Evolutionary conservation across 2,888 invertebrate genomes (phyloP).

Genomic region (Hirtodrosophila duncani): DNA sequence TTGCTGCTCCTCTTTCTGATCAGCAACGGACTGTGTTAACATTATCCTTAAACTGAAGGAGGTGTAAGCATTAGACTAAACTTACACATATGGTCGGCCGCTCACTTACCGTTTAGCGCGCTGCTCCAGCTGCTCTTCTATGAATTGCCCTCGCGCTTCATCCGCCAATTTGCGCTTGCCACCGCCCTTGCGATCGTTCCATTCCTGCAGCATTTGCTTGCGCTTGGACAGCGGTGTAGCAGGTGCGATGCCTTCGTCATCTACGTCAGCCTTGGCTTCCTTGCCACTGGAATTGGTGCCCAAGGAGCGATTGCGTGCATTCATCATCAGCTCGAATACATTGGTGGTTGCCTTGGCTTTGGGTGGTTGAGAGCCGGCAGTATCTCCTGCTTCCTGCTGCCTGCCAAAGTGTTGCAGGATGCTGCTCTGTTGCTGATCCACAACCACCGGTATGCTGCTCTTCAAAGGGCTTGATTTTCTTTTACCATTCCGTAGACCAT

Average conservation of each 20-base stretch:
- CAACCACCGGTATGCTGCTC: constrained; percentile 27
- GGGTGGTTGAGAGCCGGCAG: neutral
- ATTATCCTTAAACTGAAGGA: constrained; percentile 73
- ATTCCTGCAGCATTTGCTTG: constrained; percentile 80
- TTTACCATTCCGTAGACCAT: constrained; percentile 35
- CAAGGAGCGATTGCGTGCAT: constrained; percentile 82
- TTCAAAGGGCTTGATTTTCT: constrained; percentile 58
- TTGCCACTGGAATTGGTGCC: constrained; percentile 83
- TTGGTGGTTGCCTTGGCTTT: constrained; percentile 72
- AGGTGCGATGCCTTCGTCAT: constrained; percentile 47
- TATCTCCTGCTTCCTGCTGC: constrained; percentile 6
- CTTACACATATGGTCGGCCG: neutral
- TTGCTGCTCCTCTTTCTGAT: constrained; percentile 15
- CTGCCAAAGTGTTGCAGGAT: constrained; percentile 41
- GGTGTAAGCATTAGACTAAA: neutral
- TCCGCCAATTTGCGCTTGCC: constrained; percentile 82
- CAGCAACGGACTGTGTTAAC: constrained; percentile 60
- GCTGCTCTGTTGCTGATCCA: constrained; percentile 7
- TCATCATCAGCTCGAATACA: constrained; percentile 85
- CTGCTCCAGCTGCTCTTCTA: constrained; percentile 81
- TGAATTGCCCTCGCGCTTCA: constrained; percentile 80
- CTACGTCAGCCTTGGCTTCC: constrained; percentile 30
- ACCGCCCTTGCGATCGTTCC: constrained; percentile 84
- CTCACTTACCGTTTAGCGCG: constrained; percentile 80
- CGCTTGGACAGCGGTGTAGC: constrained; percentile 75